These are phyloP conservation scores for Clarias laeviceps DNA, from an alignment of 2,797 vertebrate species.

Conservation along the genomic window DNA sequence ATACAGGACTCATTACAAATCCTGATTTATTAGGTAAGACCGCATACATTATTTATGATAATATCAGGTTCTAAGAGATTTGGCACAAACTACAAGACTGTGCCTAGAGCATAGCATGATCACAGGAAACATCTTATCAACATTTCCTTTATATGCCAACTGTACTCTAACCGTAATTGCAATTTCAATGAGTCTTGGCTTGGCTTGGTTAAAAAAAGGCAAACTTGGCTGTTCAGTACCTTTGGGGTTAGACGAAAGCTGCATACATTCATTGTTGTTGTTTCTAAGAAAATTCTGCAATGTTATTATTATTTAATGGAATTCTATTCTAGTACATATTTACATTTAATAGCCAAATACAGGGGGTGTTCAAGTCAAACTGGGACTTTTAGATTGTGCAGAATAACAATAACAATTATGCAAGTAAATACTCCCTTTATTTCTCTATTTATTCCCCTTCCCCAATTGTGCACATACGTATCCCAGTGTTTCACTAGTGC, in stretches of 20 bases:
- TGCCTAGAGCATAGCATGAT: constrained; percentile 19
- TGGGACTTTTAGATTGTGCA: too few relatives aligned
- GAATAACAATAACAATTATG: too few relatives aligned
- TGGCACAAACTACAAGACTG: constrained; percentile 35
- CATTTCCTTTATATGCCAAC: constrained; percentile 10
- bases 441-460: too few relatives aligned
- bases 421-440: too few relatives aligned
- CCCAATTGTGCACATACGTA: too few relatives aligned
- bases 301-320: background rate
- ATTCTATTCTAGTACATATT: background rate
- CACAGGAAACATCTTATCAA: constrained; percentile 11
- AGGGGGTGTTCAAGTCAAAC: too few relatives aligned
- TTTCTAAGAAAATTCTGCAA: background rate
- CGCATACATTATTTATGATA: constrained; percentile 38
- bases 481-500: too few relatives aligned
- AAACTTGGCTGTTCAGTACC: background rate
- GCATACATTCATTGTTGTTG: background rate
- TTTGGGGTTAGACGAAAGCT: background rate
- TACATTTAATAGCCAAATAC: background rate
- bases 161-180: background rate
- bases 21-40: constrained; percentile 32
- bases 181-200: constrained; percentile 3
- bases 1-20: constrained; percentile 21
- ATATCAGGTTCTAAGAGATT: constrained; percentile 43
- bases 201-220: background rate